A percentile compares a stretch with the other conserved stretches of the same genome.
Evolutionary conservation across 1,140 invertebrate genomes (phyloP).

Genomic region (Zaprionus ornatus): DNA sequence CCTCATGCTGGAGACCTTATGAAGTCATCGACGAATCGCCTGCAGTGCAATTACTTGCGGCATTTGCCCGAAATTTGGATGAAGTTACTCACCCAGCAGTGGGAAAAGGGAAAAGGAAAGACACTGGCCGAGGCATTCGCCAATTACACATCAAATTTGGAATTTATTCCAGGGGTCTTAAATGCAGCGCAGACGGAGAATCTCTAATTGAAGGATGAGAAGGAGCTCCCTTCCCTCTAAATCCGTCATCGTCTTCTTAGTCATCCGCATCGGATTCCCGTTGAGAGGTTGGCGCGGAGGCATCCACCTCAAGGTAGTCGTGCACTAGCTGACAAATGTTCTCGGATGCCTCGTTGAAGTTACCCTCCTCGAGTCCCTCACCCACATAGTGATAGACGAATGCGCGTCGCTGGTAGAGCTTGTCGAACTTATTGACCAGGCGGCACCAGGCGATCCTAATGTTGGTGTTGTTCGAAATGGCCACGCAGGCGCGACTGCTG

Average conservation of each 20-base stretch:
- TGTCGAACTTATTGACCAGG: slow-evolving; percentile 73
- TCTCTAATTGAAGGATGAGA: not conserved
- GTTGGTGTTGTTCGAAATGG: slow-evolving; percentile 85
- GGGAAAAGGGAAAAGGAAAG: not conserved
- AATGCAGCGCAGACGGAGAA: not conserved
- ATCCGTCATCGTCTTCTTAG: not conserved
- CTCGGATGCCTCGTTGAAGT: slow-evolving; percentile 87
- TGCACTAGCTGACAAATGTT: slow-evolving; percentile 87
- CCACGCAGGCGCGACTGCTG: slow-evolving; percentile 84
- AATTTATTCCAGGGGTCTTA: slow-evolving; percentile 18
- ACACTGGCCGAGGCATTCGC: not conserved
- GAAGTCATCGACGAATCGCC: slow-evolving; percentile 51
- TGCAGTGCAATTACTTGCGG: slow-evolving; percentile 40
- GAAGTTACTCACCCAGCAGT: slow-evolving; percentile 1
- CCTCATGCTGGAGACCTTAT: slow-evolving; percentile 25
- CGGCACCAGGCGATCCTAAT: slow-evolving; percentile 76
- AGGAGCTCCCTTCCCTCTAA: not conserved
- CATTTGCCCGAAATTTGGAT: not conserved
- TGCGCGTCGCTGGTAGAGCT: slow-evolving; percentile 70
- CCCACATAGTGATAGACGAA: slow-evolving; percentile 85
- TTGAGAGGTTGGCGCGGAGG: slow-evolving; percentile 37
- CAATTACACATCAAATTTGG: slow-evolving; percentile 18
- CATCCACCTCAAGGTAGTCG: slow-evolving; percentile 85
- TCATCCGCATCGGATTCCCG: slow-evolving; percentile 33
- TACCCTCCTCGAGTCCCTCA: slow-evolving; percentile 89